phyloP scores from a whole-genome alignment of 2,888 invertebrate genomes.

The Spodoptera exigua region DNA sequence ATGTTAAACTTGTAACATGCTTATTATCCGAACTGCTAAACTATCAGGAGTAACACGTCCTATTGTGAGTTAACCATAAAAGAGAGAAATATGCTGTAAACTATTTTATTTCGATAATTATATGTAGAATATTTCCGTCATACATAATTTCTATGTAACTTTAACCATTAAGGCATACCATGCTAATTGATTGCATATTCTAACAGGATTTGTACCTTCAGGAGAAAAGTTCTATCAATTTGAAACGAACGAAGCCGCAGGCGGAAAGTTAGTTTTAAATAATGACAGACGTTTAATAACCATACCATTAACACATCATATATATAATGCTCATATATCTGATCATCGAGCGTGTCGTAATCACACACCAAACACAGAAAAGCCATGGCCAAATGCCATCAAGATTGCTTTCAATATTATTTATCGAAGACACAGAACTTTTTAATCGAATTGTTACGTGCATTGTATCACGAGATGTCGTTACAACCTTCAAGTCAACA shows the following conservation, averaged over 20 bases:
- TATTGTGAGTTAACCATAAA: too few species aligned
- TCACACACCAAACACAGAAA: slow-evolving; percentile 74
- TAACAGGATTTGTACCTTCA: too few species aligned
- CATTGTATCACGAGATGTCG: slow-evolving; percentile 63
- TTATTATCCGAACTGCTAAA: too few species aligned
- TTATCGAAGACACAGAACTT: slow-evolving; percentile 71
- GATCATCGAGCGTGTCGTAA: slow-evolving; percentile 75
- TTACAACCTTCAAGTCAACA: slow-evolving; percentile 65
- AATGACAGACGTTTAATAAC: slow-evolving; percentile 14
- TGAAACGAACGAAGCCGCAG: neutral
- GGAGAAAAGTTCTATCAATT: too few species aligned
- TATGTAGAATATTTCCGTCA: too few species aligned
- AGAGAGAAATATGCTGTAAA: too few species aligned
- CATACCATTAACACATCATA: slow-evolving; percentile 44
- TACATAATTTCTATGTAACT: too few species aligned
- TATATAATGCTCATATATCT: slow-evolving; percentile 58
- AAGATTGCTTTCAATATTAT: slow-evolving; percentile 78
- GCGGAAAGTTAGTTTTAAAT: neutral
- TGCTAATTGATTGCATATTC: too few species aligned
- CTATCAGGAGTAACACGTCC: too few species aligned
- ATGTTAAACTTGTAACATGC: too few species aligned
- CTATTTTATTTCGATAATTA: too few species aligned
- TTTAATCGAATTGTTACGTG: slow-evolving; percentile 68
- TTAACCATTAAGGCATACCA: too few species aligned
- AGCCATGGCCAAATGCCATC: slow-evolving; percentile 83